Conservation (phyloP, 2,797 vertebrate genomes). For the Synanceia verrucosa region DNA sequence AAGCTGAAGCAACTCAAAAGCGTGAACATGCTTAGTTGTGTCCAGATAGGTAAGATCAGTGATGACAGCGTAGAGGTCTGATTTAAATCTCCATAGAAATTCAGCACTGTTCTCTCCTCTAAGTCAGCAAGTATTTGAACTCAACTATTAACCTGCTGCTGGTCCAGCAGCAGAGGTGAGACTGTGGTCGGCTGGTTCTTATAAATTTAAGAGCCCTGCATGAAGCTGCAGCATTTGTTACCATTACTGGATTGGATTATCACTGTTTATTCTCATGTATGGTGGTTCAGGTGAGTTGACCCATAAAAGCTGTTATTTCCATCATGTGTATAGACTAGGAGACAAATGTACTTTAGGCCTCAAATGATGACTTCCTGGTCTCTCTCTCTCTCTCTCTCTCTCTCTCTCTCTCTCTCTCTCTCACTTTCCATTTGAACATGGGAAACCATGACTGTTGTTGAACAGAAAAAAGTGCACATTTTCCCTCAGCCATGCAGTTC, state of each 20-base stretch:
- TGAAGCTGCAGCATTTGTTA: neutral
- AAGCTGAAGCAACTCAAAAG: conserved; percentile 48
- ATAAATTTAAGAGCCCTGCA: neutral
- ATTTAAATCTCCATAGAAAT: neutral
- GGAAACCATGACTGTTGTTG: neutral
- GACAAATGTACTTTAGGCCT: neutral
- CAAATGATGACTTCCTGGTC: neutral
- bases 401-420: neutral
- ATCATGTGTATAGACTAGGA: neutral
- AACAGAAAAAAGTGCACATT: neutral
- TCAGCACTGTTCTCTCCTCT: neutral
- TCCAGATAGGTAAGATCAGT: neutral
- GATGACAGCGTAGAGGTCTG: neutral
- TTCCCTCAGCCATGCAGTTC: neutral
- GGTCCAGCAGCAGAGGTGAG: neutral
- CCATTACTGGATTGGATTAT: too few species aligned
- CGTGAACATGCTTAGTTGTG: neutral
- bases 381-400: neutral
- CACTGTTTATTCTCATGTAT: neutral
- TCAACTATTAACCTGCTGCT: neutral
- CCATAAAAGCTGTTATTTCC: neutral
- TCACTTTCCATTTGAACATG: neutral
- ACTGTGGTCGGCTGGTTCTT: neutral
- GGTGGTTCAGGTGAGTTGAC: neutral
- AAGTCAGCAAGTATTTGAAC: neutral